Evolutionary conservation across 2,113 vertebrate species (phyloP).

Genomic region (Channa argus): DNA sequence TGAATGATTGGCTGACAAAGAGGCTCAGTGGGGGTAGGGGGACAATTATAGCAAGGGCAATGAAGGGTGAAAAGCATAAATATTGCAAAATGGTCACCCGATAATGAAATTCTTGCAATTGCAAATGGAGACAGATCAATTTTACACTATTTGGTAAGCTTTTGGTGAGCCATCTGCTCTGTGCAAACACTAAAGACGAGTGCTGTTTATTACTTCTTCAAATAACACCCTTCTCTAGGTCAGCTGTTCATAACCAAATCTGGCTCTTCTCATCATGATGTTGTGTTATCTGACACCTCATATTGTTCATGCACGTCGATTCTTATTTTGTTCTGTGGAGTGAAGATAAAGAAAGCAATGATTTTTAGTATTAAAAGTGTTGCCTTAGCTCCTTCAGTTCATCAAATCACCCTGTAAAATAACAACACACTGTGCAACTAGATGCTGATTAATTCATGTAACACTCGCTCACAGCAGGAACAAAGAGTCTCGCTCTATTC

Average conservation of each 20-base stretch:
- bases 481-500: constrained; percentile 37
- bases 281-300: constrained; percentile 58
- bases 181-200: constrained; percentile 25
- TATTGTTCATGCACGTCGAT: constrained; percentile 63
- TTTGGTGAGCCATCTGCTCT: constrained; percentile 38
- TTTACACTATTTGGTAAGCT: constrained; percentile 40
- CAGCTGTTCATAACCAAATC: constrained; percentile 52
- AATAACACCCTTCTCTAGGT: constrained; percentile 37
- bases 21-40: constrained; percentile 17
- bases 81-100: constrained; percentile 55
- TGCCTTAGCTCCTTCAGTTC: constrained; percentile 45
- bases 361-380: constrained; percentile 63
- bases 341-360: constrained; percentile 74
- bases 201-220: constrained; percentile 28
- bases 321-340: constrained; percentile 60
- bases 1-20: constrained; percentile 74
- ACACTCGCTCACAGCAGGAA: constrained; percentile 51
- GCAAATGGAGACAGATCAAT: constrained; percentile 53
- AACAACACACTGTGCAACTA: constrained; percentile 51
- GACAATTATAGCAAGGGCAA: constrained; percentile 45
- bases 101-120: constrained; percentile 57
- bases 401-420: constrained; percentile 51
- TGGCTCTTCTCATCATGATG: constrained; percentile 42
- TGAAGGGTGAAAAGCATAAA: constrained; percentile 58
- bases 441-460: constrained; percentile 67